Conservation (phyloP, 37 sponge, comb jelly and placozoan species). For the Haliclona indistincta region DNA sequence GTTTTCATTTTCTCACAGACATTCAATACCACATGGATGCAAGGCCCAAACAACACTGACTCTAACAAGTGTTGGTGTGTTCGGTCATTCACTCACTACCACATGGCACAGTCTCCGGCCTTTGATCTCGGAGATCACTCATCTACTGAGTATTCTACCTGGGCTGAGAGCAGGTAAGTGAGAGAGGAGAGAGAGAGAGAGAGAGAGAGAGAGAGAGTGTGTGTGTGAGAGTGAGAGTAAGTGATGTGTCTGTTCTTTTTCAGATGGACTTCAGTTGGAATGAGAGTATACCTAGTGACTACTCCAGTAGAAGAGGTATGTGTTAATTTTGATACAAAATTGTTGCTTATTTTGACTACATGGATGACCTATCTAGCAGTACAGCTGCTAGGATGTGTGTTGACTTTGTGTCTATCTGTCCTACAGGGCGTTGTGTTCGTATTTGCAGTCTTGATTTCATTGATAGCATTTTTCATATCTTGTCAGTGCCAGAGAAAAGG, state of each 20-base stretch:
- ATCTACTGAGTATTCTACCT: constrained; percentile 67
- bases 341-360: no score
- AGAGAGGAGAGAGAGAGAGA: neutral
- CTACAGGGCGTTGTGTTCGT: no score
- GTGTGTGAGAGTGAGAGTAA: neutral
- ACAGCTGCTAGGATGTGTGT: no score
- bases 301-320: constrained; percentile 27
- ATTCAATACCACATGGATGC: no score
- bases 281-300: constrained; percentile 48
- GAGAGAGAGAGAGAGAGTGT: neutral
- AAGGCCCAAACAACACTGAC: no score
- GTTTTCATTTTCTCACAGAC: neutral
- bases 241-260: neutral
- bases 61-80: constrained; percentile 22
- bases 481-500: no score
- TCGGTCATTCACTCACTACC: constrained; percentile 30
- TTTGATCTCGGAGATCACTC: constrained; percentile 18
- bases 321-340: no score
- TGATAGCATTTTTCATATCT: no score
- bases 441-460: no score
- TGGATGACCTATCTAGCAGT: no score
- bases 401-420: no score
- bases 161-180: constrained; percentile 80
- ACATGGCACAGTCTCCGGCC: constrained; percentile 63
- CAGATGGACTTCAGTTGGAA: constrained; percentile 26